Evolutionary conservation across 2,797 vertebrate species (phyloP).

Genomic region (Distichodus sexfasciatus): DNA sequence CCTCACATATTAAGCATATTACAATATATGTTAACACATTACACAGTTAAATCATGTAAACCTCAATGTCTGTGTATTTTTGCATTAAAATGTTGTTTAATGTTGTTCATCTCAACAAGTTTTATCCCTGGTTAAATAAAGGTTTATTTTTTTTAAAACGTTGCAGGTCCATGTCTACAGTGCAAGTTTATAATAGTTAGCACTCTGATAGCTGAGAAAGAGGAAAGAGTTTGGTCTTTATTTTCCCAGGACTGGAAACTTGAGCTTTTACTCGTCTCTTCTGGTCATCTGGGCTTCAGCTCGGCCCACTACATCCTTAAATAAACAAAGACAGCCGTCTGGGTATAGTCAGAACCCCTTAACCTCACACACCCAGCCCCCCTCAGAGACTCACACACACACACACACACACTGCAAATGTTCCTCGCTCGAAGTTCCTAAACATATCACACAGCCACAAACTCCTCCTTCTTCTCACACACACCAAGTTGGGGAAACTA

Average conservation of each 20-base stretch:
- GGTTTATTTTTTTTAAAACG: no score
- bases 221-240: neutral
- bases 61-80: no score
- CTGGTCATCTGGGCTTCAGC: slow-evolving; percentile 24
- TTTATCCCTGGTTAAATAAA: no score
- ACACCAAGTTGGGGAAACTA: no score
- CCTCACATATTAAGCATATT: no score
- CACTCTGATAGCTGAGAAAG: neutral
- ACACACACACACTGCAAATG: neutral
- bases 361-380: neutral
- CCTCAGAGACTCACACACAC: neutral
- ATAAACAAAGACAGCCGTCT: slow-evolving; percentile 42
- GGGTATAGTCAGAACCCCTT: slow-evolving; percentile 27
- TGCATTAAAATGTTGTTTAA: no score
- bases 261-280: slow-evolving; percentile 24
- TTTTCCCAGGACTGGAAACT: slow-evolving; percentile 26
- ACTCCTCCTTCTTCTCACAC: neutral
- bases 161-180: no score
- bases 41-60: no score
- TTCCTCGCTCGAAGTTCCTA: neutral
- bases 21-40: no score
- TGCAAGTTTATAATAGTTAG: neutral
- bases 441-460: neutral
- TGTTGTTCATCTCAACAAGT: no score
- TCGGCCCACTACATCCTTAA: slow-evolving; percentile 42